A percentile compares a stretch with the other conserved stretches of the same genome.
Evolutionary conservation across 1,140 invertebrate genomes (phyloP).

Genomic region (Odontomachus brunneus): DNA sequence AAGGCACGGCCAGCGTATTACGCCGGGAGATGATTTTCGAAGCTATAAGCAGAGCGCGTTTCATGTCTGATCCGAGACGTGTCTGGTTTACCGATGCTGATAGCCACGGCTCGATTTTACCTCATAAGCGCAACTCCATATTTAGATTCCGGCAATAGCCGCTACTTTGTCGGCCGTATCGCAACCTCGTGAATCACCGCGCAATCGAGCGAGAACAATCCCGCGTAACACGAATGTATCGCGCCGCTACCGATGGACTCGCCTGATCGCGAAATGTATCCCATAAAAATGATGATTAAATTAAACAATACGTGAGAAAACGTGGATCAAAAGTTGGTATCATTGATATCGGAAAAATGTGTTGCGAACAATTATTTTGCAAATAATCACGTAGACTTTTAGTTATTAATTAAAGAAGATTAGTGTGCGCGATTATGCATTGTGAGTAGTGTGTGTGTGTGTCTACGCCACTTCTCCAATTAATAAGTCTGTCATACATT

Average conservation of each 20-base stretch:
- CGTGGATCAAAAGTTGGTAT: neutral
- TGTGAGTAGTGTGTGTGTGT: too few relatives aligned
- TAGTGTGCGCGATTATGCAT: too few relatives aligned
- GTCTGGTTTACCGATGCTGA: neutral
- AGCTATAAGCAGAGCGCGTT: slow-evolving; percentile 28
- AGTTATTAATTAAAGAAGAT: too few relatives aligned
- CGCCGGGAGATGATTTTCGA: slow-evolving; percentile 45
- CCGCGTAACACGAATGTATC: neutral
- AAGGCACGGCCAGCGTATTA: slow-evolving; percentile 40
- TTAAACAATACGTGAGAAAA: neutral
- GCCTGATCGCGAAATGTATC: neutral
- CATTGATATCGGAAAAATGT: neutral
- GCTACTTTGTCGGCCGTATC: neutral
- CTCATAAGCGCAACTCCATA: slow-evolving; percentile 19
- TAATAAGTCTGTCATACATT: too few relatives aligned
- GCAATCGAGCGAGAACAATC: slow-evolving; percentile 10
- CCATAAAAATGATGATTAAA: neutral
- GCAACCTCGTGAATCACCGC: neutral
- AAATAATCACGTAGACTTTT: too few relatives aligned
- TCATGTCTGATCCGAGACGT: slow-evolving; percentile 12
- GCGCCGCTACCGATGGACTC: neutral
- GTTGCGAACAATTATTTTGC: too few relatives aligned
- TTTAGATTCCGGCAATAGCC: slow-evolving; percentile 24
- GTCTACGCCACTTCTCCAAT: too few relatives aligned
- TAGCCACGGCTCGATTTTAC: neutral